Evolutionary conservation across 2,797 vertebrate genomes (phyloP), one percentile per base, ranked within the genome.

Genomic region (Pangasius djambal): DNA sequence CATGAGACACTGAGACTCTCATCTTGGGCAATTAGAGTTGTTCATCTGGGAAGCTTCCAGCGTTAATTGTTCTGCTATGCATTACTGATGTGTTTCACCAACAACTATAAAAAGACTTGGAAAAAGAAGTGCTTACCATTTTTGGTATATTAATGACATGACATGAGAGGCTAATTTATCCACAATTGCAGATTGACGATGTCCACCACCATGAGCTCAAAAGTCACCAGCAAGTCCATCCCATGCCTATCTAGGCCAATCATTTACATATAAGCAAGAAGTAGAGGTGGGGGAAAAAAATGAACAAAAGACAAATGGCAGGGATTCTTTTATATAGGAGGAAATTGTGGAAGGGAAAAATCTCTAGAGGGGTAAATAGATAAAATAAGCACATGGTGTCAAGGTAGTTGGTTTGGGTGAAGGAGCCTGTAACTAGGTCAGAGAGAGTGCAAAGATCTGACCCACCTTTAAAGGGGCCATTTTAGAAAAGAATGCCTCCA

Each of bases 371-470:
- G 44, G 55, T 3, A 50, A 70, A 16, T 25, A 59, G 84, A 89
- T 57, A 70, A 82, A 89, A 92, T 91, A 91, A 88, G 87, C 15
- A 15, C 37, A 70, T 67, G 25, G 34, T 87, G 81, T 89, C 92
- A 87, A 59, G 70, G 83, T 31, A 7, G 88, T 75, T 34, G 70
- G 90, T 88, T 89, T 89, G 88, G 87, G 89, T 92, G 92, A 92
- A 89, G 92, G 89, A 91, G 91, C 88, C 90, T 78, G 48, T 90
- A 93, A 91, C 86, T 93, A 86, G 92, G 92, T 91, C 93, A 93
- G 86, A 90, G 20, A 82, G 84, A 89, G 87, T 34, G 90, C 89
- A 89, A 88, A 86, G 88, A 79, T 86, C 89, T 91, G 88, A 91
- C 86, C 92, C 89, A 92, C 92, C 92, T 91, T 89, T 90, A 88